Percentiles rank a stretch among this genome's conserved stretches.
These are phyloP conservation scores for Tetragnatha versicolor DNA, from an alignment of 1,140 invertebrate genomes.

Conservation along the genomic window DNA sequence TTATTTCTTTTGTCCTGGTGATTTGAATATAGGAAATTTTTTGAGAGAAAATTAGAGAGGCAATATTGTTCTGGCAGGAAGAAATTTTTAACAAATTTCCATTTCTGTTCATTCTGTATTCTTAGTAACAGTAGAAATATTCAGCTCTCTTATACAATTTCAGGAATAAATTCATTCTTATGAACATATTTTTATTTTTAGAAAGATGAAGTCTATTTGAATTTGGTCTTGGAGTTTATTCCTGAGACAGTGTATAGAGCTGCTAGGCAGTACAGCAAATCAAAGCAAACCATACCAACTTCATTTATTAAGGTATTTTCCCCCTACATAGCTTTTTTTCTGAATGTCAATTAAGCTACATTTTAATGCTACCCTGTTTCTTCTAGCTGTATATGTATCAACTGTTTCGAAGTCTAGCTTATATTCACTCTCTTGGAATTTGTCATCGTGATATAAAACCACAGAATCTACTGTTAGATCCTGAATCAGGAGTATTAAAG, in stretches of 20 bases:
- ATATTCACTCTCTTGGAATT: slow-evolving; percentile 98
- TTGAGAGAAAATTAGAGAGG: too few relatives aligned
- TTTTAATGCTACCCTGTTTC: neutral
- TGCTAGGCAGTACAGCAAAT: slow-evolving; percentile 97
- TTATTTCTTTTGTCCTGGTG: too few relatives aligned
- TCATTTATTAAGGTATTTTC: slow-evolving; percentile 93
- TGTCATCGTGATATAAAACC: slow-evolving; percentile 99
- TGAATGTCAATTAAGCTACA: neutral
- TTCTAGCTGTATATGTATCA: slow-evolving; percentile 98
- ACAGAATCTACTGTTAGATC: slow-evolving; percentile 96
- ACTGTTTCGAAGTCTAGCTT: slow-evolving; percentile 97
- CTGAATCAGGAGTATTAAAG: slow-evolving; percentile 96
- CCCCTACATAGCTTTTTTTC: neutral
- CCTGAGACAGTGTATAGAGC: slow-evolving; percentile 99
- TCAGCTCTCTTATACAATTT: too few relatives aligned
- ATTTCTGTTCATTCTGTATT: too few relatives aligned
- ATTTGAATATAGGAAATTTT: too few relatives aligned
- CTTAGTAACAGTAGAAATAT: too few relatives aligned
- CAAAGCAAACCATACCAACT: slow-evolving; percentile 98
- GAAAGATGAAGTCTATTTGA: slow-evolving; percentile 99
- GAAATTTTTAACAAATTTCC: too few relatives aligned
- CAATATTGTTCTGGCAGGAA: too few relatives aligned
- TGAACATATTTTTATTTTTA: slow-evolving; percentile 70
- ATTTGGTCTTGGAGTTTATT: slow-evolving; percentile 99
- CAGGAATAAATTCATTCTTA: too few relatives aligned